Percentiles rank a stretch among this genome's conserved stretches.
Evolutionary conservation across 2,888 invertebrate genomes (phyloP).

Genomic region (Podabrus alpinus): DNA sequence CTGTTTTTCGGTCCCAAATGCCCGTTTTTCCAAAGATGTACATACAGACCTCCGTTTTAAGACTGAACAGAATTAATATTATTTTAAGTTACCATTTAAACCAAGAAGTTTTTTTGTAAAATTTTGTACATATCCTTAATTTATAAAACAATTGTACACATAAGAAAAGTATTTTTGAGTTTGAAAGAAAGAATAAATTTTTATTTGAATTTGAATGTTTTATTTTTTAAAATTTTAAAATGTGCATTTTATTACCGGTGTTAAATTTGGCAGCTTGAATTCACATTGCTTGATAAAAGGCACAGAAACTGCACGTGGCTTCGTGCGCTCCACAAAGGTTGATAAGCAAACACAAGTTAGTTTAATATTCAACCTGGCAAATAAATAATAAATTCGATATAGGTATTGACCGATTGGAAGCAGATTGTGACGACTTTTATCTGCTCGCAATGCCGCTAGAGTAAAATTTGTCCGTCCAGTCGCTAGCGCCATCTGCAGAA

Average conservation of each 20-base stretch:
- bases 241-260: no score
- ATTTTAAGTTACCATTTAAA: slow-evolving; percentile 29
- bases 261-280: background rate
- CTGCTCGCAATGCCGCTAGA: background rate
- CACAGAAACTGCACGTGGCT: background rate
- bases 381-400: background rate
- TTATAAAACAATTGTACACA: background rate
- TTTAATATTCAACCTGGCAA: background rate
- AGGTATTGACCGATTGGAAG: background rate
- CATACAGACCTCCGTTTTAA: slow-evolving; percentile 23
- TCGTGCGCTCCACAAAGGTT: background rate
- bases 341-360: background rate
- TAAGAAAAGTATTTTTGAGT: background rate
- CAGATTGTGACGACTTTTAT: background rate
- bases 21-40: slow-evolving; percentile 22
- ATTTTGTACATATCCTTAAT: background rate
- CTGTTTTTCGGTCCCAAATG: slow-evolving; percentile 5
- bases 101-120: background rate
- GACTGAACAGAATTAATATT: slow-evolving; percentile 31
- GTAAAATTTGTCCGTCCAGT: background rate
- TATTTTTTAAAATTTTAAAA: no score
- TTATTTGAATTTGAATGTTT: no score
- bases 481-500: slow-evolving; percentile 10
- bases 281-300: background rate
- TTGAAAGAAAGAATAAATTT: no score